These are phyloP conservation scores for Mionectes olivaceus DNA, from an alignment of 2,797 vertebrate genomes.

Conservation along the genomic window DNA sequence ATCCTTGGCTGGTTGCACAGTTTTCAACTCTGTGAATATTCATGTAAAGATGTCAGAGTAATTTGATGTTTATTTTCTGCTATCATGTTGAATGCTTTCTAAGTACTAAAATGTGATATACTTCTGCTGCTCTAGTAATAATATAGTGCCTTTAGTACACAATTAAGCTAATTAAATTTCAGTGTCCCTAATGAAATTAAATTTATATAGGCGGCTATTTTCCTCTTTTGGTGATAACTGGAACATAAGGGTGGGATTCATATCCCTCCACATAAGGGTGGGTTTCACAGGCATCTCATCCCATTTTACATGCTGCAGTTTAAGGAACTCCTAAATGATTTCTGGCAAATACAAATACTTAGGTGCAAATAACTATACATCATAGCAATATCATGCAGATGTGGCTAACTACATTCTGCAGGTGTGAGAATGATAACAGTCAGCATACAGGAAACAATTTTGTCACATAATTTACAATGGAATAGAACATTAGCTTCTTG, in stretches of 20 bases:
- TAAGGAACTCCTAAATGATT: not conserved
- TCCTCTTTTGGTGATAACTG: not conserved
- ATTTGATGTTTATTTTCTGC: not conserved
- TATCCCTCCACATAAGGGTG: not conserved
- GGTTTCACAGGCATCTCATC: not conserved
- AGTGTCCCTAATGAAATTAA: not conserved
- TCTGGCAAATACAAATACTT: not conserved
- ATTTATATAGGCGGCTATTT: not conserved
- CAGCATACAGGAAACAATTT: not conserved
- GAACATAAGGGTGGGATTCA: not conserved
- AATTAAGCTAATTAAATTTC: not conserved
- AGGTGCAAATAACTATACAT: not conserved
- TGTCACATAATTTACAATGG: not conserved
- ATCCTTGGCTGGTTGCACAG: not conserved
- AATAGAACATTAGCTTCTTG: not conserved
- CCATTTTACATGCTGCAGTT: not conserved
- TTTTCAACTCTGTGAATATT: not conserved
- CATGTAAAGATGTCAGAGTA: not conserved
- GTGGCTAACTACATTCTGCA: not conserved
- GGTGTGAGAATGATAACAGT: not conserved
- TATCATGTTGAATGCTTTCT: not conserved
- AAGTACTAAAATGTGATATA: not conserved
- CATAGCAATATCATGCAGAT: not conserved
- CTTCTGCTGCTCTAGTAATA: not conserved
- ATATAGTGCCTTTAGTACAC: not conserved